Base-by-base conservation (phyloP, 2,797 vertebrate genomes). In the Pseudochaenichthys georgianus region DNA sequence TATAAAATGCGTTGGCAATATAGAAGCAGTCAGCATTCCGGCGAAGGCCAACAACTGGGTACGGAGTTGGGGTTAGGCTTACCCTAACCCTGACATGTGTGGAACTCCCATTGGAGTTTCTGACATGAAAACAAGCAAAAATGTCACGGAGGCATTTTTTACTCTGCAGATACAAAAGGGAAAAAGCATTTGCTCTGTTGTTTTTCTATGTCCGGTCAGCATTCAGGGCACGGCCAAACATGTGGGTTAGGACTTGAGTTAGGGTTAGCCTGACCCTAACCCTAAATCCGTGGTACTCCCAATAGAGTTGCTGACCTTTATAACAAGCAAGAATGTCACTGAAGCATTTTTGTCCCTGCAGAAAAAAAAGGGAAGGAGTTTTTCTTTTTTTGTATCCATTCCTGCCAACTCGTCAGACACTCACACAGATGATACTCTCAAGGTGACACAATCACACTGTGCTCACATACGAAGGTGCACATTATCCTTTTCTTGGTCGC, bases 121-220 rank as follows among this genome's bases (percentile, higher is more conserved):
- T 91, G 86, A 91, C 91, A 91, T 91, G 90, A 91, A 88, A 93
- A 91, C 89, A 92, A 83, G 79, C 75, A 71, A 73, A 69, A 87
- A 85, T 85, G 85, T 89, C 88, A 87, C 58, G 66, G 46, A 75
- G 73, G 66, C 77, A 59, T 84, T 87, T 85, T 78, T 76, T 87
- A 85, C 84, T 85, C 75, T 69, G 57, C 16, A 3, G 72, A 42
- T 67, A 59, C 64, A 53, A 53, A 46, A 52, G n/a, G 59, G 60
- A 74, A 64, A 48, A 65, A 57, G 4, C 28, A 28, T 28, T 28
- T 28, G 28, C 28, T 28, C 4, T 28, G 28, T 28, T 28, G n/a
- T n/a, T n/a, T n/a, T n/a, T n/a, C n/a, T n/a, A n/a, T n/a, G n/a
- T 28, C 28, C 28, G 28, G 87, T 89, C 87, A 92, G 84, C 88